Evolutionary conservation across 2,888 invertebrate genomes (phyloP), one percentile per base, ranked within the genome.

Genomic region (Heteromurus nitidus): DNA sequence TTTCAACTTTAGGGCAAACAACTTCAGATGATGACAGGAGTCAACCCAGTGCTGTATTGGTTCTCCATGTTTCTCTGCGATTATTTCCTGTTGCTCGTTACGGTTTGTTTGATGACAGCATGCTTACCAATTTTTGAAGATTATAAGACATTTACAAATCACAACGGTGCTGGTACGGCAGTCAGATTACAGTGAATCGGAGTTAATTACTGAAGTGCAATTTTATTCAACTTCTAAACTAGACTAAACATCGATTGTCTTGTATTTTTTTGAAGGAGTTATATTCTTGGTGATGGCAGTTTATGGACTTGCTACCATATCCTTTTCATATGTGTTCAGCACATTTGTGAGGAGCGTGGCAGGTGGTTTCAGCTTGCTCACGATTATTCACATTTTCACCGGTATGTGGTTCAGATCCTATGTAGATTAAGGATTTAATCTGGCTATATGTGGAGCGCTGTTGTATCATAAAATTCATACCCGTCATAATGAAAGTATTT

Each of bases 291-390:
- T 92, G 30, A 88, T 93, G 68, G 2, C 92, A 0, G 86, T 92
- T 67, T 93, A 93, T 85, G 92, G 92, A 3, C 85, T 92, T 83
- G 90, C 92, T 50, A 92, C 92, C 87, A 91, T 95, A 85, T 91
- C 93, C 16, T 91, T 93, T 85, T 90, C 92, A 75, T 95, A 95
- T 89, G 88, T 93, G 7, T 89, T 91, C 80, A 91, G 91, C 70
- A 91, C 91, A 86, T 82, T 90, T 28, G 90, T 90, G 84, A 90
- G 89, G 36, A 90, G 91, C 0, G 89, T 90, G 9, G 90, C 92
- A n/a, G 89, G 91, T 16, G 91, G 91, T 85, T 89, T 89, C 80
- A 89, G 89, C 5, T 88, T 89, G 87, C 73, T 90, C 5, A 88
- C 88, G 28, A 88, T 89, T 85, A 88, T 89, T 9, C 74, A 86